Conservation (phyloP, 2,797 vertebrate genomes). For the Percopsis omiscomaycus region DNA sequence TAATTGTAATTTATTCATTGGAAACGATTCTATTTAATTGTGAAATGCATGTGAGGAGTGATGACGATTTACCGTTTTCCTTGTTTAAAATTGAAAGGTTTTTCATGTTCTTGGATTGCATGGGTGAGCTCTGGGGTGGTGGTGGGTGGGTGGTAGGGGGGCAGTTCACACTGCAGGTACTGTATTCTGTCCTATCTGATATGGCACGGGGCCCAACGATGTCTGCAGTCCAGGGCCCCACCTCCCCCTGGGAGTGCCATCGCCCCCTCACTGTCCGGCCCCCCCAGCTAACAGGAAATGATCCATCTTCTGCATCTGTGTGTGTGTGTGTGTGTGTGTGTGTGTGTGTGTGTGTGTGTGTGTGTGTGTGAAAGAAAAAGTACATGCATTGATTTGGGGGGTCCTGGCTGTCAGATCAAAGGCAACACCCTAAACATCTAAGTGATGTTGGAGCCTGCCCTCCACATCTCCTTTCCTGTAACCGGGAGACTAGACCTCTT, state of each 20-base stretch:
- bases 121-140: constrained; percentile 41
- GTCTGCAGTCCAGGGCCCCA: constrained; percentile 31
- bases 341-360: constrained; percentile 6
- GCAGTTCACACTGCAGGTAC: constrained; percentile 59
- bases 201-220: constrained; percentile 48
- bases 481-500: constrained; percentile 25
- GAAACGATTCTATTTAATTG: too few relatives aligned
- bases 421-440: constrained; percentile 19
- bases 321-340: background rate
- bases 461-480: background rate
- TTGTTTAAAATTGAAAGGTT: constrained; percentile 2
- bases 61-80: too few relatives aligned
- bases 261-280: constrained; percentile 9
- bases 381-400: too few relatives aligned
- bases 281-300: constrained; percentile 58
- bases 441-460: constrained; percentile 6
- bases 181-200: constrained; percentile 65
- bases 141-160: constrained; percentile 20
- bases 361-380: background rate
- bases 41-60: too few relatives aligned
- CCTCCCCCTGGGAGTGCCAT: constrained; percentile 40
- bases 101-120: constrained; percentile 30
- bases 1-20: too few relatives aligned
- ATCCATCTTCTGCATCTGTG: constrained; percentile 43
- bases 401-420: too few relatives aligned